phyloP scores from a whole-genome alignment of 2,888 invertebrate genomes.

The Cephus rjabovi region DNA sequence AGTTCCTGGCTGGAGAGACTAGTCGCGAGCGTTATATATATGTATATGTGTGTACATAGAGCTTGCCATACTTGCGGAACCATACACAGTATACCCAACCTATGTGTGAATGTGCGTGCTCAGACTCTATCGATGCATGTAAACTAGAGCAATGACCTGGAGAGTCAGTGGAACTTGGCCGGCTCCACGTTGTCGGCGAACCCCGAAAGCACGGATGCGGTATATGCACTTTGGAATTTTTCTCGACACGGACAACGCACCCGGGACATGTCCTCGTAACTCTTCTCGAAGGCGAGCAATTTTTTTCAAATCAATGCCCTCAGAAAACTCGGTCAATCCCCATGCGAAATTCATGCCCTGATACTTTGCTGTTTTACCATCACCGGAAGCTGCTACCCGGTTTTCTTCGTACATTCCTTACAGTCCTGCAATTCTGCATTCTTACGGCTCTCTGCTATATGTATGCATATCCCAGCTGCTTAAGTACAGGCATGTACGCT shows the following conservation, averaged over 20 bases:
- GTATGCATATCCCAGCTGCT: background rate
- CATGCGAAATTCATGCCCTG: background rate
- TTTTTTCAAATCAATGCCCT: background rate
- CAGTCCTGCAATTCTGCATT: background rate
- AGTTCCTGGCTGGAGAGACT: background rate
- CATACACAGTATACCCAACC: background rate
- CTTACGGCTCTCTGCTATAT: background rate
- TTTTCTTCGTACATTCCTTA: background rate
- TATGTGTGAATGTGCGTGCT: conserved; percentile 31
- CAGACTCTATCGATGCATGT: conserved; percentile 21
- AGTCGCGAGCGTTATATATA: background rate
- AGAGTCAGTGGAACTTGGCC: conserved; percentile 48
- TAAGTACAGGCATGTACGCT: background rate
- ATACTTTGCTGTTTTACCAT: background rate
- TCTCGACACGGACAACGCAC: background rate
- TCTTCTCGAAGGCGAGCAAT: background rate
- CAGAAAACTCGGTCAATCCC: background rate
- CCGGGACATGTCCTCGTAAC: background rate
- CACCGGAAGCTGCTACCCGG: background rate
- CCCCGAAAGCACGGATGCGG: conserved; percentile 25
- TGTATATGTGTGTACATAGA: background rate
- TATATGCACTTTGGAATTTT: background rate
- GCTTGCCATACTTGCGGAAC: background rate
- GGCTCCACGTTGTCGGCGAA: conserved; percentile 57
- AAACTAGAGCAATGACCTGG: conserved; percentile 61